Base-by-base conservation (phyloP, 2,113 vertebrate species). In the Chaetodon auriga region DNA sequence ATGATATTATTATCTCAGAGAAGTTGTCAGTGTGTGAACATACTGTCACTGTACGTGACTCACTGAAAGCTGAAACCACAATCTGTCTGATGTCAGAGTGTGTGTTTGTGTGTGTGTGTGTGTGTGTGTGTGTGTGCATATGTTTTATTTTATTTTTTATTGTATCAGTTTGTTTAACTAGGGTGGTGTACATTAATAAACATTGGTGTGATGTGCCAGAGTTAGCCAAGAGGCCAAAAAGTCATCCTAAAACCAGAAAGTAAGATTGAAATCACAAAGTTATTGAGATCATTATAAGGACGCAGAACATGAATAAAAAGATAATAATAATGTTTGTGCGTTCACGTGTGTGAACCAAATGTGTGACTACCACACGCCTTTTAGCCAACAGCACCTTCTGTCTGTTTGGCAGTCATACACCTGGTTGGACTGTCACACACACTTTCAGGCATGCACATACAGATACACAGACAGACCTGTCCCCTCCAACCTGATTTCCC, bases 341-440 rank as follows among this genome's bases (percentile, higher is more conserved):
- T 58, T 77, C 49, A 74, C 60, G 74, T 72, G 18, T 55, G 10
- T 65, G 41, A 81, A 73, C 60, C 81, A 80, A 87, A 87, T 79
- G 78, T 88, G 74, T 72, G 61, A 88, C 87, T 81, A 86, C 78
- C 86, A 72, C 65, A 63, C 46, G 81, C 81, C 68, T 88, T 82
- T 84, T 70, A 81, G 82, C 87, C 86, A 87, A 62, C 49, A 81
- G 38, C 72, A 6, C 88, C 85, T 61, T 91, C 86, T 89, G 91
- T 70, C 77, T 81, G 75, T 58, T 90, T 91, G 91, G 90, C 90
- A 79, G 55, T 70, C n/a, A 21, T 81, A 66, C 78, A 64, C 82
- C 86, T 85, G 69, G 46, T 65, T 58, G 55, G 60, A 64, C 68
- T 19, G 72, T 38, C 58, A 55, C 62, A 77, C 60, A 64, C 57